These are phyloP conservation scores for Myiozetetes cayanensis DNA, from an alignment of 2,113 vertebrate species.

Conservation along the genomic window DNA sequence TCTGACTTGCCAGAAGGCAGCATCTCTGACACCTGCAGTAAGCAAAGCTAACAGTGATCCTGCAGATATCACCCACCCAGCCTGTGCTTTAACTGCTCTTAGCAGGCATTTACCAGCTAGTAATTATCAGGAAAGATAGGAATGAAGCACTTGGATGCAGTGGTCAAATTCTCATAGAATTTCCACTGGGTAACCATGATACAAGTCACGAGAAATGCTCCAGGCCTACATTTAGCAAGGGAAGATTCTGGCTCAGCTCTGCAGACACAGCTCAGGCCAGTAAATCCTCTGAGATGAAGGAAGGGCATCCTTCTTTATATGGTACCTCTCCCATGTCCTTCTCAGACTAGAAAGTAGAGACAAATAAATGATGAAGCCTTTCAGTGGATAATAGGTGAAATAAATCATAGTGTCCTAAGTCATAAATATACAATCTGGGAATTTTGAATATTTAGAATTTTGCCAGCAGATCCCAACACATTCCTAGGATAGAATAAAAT, in stretches of 20 bases:
- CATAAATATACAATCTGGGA: neutral
- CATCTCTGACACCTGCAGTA: too few species aligned
- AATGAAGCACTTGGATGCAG: neutral
- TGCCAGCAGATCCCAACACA: neutral
- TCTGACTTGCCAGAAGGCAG: too few species aligned
- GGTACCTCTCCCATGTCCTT: neutral
- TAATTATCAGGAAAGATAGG: neutral
- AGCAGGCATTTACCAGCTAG: neutral
- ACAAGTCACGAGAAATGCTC: neutral
- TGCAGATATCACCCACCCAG: neutral
- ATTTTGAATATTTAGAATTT: neutral
- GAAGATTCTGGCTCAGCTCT: neutral
- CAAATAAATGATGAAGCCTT: neutral
- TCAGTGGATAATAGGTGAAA: neutral
- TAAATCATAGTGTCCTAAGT: slow-evolving; percentile 16
- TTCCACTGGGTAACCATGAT: neutral
- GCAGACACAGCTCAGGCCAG: neutral
- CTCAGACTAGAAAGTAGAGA: neutral
- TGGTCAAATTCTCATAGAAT: neutral
- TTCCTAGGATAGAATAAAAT: neutral
- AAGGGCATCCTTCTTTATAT: neutral
- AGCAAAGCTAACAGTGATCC: neutral
- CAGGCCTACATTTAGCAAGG: neutral
- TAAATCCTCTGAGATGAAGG: neutral
- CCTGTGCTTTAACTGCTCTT: neutral